phyloP scores from a whole-genome alignment of 2,888 invertebrate genomes.

The Melitaea athalia region DNA sequence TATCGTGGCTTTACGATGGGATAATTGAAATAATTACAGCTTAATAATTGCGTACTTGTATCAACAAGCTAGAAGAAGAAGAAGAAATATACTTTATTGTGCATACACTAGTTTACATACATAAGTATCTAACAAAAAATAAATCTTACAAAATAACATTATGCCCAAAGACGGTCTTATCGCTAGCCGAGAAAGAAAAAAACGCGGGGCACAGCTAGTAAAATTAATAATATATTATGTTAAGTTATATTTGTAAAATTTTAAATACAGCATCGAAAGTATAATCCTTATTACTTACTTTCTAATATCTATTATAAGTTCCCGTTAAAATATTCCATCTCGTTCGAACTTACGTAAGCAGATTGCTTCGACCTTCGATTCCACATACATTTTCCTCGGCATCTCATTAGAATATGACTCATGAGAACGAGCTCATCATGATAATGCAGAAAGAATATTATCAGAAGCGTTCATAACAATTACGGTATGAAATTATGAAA shows the following conservation, averaged over 20 bases:
- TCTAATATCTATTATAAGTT: constrained; percentile 2
- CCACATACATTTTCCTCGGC: constrained; percentile 9
- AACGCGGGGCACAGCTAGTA: too few relatives aligned
- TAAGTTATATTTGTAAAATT: too few relatives aligned
- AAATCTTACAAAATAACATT: too few relatives aligned
- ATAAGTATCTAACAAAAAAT: too few relatives aligned
- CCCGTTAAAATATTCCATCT: constrained; percentile 8
- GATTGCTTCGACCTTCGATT: constrained; percentile 9
- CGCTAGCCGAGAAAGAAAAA: too few relatives aligned
- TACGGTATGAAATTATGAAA: constrained; percentile 12
- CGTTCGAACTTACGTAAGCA: constrained; percentile 6
- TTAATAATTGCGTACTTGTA: too few relatives aligned
- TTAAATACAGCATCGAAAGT: background rate
- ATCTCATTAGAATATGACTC: constrained; percentile 29
- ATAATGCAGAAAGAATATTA: constrained; percentile 16
- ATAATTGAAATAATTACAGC: too few relatives aligned
- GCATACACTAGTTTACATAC: too few relatives aligned
- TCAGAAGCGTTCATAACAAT: constrained; percentile 9
- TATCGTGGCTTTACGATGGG: background rate
- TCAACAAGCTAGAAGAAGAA: too few relatives aligned
- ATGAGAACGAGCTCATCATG: constrained; percentile 22
- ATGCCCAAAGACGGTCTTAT: too few relatives aligned
- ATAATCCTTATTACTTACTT: constrained; percentile 6
- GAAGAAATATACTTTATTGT: too few relatives aligned
- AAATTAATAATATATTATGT: too few relatives aligned